These are phyloP conservation scores for Drosophila mayaguana DNA, from an alignment of 2,888 invertebrate species.

Conservation along the genomic window DNA sequence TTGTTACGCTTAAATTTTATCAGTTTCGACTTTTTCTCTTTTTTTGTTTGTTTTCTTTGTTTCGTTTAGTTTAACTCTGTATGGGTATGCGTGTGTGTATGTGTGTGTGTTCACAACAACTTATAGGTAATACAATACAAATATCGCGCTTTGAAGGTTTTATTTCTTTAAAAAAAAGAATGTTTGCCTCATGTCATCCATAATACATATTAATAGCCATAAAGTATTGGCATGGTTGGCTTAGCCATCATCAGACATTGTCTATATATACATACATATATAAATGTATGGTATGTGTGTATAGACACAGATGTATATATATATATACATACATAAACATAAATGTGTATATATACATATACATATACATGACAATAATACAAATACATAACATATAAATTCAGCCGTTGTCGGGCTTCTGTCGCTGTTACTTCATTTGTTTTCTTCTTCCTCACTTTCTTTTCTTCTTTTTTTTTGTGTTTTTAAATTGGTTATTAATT, in stretches of 20 bases:
- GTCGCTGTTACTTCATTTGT: slow-evolving; percentile 34
- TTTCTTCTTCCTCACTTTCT: not conserved
- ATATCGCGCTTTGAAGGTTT: slow-evolving; percentile 73
- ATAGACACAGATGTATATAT: slow-evolving; percentile 25
- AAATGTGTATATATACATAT: slow-evolving; percentile 19
- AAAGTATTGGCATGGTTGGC: slow-evolving; percentile 42
- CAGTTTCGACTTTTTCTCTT: slow-evolving; percentile 66
- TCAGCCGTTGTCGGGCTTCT: slow-evolving; percentile 35
- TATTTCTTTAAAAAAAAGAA: slow-evolving; percentile 74
- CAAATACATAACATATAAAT: slow-evolving; percentile 53
- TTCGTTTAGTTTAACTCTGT: slow-evolving; percentile 47
- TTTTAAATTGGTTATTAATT: slow-evolving; percentile 71
- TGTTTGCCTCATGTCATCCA: slow-evolving; percentile 84
- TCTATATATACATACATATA: slow-evolving; percentile 29
- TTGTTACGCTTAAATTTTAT: slow-evolving; percentile 70
- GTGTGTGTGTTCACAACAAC: slow-evolving; percentile 65
- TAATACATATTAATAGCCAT: slow-evolving; percentile 76
- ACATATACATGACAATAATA: slow-evolving; percentile 62
- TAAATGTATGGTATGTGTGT: no score
- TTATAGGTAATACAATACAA: slow-evolving; percentile 78
- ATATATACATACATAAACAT: slow-evolving; percentile 14
- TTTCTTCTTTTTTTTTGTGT: not conserved
- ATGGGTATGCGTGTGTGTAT: slow-evolving; percentile 16
- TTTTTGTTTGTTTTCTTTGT: slow-evolving; percentile 44
- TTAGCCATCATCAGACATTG: slow-evolving; percentile 59